Evolutionary conservation across 1,140 invertebrate genomes (phyloP), one percentile per base, ranked within the genome.

Genomic region (Batillaria attramentaria): DNA sequence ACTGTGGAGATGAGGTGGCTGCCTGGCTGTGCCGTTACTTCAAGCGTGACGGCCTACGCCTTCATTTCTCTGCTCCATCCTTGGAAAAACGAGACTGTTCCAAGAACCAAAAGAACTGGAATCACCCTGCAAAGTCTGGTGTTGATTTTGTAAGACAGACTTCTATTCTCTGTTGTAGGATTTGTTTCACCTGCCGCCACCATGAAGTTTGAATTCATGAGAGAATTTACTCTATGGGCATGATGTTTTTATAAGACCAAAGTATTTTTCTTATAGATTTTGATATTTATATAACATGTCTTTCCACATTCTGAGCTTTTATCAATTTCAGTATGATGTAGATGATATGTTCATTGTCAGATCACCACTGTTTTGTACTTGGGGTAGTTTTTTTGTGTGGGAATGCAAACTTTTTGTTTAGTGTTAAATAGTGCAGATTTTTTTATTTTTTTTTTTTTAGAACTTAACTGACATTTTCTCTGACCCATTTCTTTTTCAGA

Each of bases 1-100:
- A 91, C 69, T 90, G 89, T 83, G 90, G 90, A 13, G 81, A 87
- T 37, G 82, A 86, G 73, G 87, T 89, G 41, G 85, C 82, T 0
- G 66, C 82, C 13, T 91, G 90, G 90, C 42, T 91, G 37, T 84
- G 80, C 60, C 80, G 78, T 33, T 89, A 85, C 72, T 81, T 91
- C 18, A 84, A 83, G 6, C 78, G 81, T 54, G 75, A 79, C n/a
- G 86, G 85, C 1, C 62, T 88, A 2, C 78, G 85, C 20, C 77
- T 91, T 4, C 81, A 87, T 24, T 90, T 84, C 68, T 89, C 87
- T 79, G 79, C 83, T 1, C 79, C 80, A 31, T 57, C 78, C 6
- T 50, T 84, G 46, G 79, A 79, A 31, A 86, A 84, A 73, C 74
- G 85, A 46, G 83, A 87, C 42, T 74, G 86, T 16, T 72, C 70